Evolutionary conservation across 1,140 invertebrate genomes (phyloP), one percentile per base, ranked within the genome.

Genomic region (Bathynomus jamesi): DNA sequence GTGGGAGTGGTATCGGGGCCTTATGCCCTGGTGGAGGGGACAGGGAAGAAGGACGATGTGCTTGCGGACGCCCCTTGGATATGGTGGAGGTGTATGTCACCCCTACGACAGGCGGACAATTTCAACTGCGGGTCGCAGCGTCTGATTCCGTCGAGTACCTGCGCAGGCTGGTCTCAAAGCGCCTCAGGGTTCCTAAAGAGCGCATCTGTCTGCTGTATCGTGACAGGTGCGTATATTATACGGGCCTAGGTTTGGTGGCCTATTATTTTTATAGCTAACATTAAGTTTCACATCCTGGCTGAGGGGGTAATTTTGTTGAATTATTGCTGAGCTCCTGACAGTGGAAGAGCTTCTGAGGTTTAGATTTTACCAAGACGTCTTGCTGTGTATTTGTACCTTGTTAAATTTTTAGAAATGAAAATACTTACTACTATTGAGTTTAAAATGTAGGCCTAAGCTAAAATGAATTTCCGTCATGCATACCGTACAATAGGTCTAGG

Each of bases 101-200:
- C 79, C 93, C 93, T 76, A 95, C 93, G 67, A 96, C 92, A 71
- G 93, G 94, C 79, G 92, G 93, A 79, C 91, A 90, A 80, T 94
- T 95, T 82, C 88, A 91, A 78, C 85, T 96, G 75, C 87, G 86
- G 71, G 87, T 95, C 69, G 88, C 91, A 75, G 86, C 87, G 74
- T 87, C 88, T 79, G 91, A 91, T 76, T 91, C 87, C 72, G 89
- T 96, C 65, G 92, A 94, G 79, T 91, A 90, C 81, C 86, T 96
- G 17, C 95, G 95, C 83, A 93, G 93, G 83, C 86, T 91, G 63
- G 91, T 96, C 78, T 93, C 93, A n/a, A 93, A 94, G 83, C 90
- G 89, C 81, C 85, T 95, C 71, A 94, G 93, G 86, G 91, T 96
- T 80, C 88, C 91, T 75, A 94, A 94, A 83, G 92, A 95, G 84